Evolutionary conservation across 2,113 vertebrate genomes (phyloP).

Genomic region (Columba livia): DNA sequence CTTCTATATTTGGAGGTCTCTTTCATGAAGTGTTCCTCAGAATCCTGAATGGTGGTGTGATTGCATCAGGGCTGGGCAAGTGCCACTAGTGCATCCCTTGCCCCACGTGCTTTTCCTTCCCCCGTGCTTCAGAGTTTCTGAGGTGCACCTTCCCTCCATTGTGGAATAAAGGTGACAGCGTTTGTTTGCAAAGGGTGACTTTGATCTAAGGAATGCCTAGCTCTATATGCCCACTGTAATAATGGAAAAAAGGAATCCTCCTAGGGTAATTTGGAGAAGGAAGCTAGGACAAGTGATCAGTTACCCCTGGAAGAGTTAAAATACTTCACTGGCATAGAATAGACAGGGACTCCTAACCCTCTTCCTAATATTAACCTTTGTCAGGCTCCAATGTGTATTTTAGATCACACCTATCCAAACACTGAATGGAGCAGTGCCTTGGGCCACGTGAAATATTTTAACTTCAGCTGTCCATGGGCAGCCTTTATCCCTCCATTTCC

Average conservation of each 20-base stretch:
- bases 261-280: not conserved
- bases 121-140: not conserved
- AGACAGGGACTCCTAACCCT: not conserved
- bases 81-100: not conserved
- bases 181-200: not conserved
- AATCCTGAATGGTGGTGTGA: not conserved
- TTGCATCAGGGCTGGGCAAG: not conserved
- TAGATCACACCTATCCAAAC: not conserved
- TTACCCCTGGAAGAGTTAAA: not conserved
- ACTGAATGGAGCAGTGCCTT: not conserved
- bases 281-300: not conserved
- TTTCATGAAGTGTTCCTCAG: not conserved
- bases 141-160: not conserved
- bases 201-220: not conserved
- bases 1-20: not conserved
- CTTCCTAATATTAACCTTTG: not conserved
- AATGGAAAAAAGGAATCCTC: rapidly evolving
- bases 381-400: not conserved
- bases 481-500: not conserved
- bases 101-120: not conserved
- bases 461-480: not conserved
- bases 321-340: not conserved
- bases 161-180: not conserved
- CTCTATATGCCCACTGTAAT: not conserved
- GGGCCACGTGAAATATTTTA: not conserved